phyloP scores from a whole-genome alignment of 37 sponge, comb jelly and placozoan species.

The Agelas oroides region DNA sequence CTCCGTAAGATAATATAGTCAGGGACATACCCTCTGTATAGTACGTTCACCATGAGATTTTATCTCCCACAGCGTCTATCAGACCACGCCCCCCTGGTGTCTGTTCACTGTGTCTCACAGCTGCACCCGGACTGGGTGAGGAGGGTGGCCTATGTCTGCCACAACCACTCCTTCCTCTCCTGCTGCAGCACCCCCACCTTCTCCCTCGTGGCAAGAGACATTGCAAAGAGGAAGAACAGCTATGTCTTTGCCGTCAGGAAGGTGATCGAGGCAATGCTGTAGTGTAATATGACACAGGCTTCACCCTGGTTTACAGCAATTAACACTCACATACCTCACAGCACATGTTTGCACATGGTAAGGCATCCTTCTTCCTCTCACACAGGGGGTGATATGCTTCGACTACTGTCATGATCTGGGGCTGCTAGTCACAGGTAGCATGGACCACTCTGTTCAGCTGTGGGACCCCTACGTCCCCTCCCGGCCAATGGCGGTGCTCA shows the following conservation, averaged over 20 bases:
- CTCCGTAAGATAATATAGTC: constrained; percentile 22
- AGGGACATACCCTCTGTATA: no score
- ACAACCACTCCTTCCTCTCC: constrained; percentile 86
- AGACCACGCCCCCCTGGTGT: constrained; percentile 55
- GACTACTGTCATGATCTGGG: constrained; percentile 78
- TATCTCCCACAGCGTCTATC: constrained; percentile 34
- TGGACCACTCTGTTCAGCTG: constrained; percentile 91
- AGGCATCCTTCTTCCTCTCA: no score
- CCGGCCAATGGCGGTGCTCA: constrained; percentile 82
- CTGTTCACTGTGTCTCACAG: constrained; percentile 10
- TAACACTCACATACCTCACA: no score
- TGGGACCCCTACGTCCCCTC: constrained; percentile 96
- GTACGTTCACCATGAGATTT: not conserved
- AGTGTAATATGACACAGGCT: not conserved
- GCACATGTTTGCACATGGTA: no score
- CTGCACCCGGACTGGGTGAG: constrained; percentile 93
- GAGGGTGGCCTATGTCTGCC: constrained; percentile 76
- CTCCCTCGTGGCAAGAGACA: constrained; percentile 87
- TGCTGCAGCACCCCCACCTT: constrained; percentile 64
- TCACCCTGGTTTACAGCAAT: no score
- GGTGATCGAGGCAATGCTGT: no score
- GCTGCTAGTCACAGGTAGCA: constrained; percentile 89
- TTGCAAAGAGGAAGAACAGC: constrained; percentile 66
- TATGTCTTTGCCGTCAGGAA: constrained; percentile 90
- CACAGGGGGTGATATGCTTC: constrained; percentile 92